These are phyloP conservation scores for Toxostoma redivivum DNA, from an alignment of 2,113 vertebrate species.

Conservation along the genomic window DNA sequence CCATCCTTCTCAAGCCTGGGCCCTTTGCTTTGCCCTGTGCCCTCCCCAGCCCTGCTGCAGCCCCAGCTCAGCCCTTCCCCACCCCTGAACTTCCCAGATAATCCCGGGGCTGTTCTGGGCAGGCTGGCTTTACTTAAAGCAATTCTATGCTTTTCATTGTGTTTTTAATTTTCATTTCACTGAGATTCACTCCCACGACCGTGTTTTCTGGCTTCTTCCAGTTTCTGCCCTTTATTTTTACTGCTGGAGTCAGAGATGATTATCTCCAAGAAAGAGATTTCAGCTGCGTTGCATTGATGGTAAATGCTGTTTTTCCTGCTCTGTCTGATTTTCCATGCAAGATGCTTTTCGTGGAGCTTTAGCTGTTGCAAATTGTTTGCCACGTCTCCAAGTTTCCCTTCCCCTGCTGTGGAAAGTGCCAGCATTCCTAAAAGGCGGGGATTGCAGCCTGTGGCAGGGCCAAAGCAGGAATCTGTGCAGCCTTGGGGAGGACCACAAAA, in stretches of 20 bases:
- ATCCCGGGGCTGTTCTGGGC: not conserved
- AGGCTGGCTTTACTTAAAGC: slow-evolving; percentile 6
- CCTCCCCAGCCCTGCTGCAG: not conserved
- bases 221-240: slow-evolving; percentile 41
- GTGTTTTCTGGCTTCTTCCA: slow-evolving; percentile 7
- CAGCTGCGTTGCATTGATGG: slow-evolving; percentile 7
- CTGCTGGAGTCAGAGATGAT: slow-evolving; percentile 34
- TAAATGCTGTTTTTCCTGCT: slow-evolving; percentile 20
- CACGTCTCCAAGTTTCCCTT: not conserved
- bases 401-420: not conserved
- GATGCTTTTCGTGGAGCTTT: not conserved
- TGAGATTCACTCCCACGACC: not conserved
- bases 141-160: not conserved
- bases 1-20: not conserved
- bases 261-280: slow-evolving; percentile 29
- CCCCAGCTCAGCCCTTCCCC: not conserved
- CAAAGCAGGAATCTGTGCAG: not conserved
- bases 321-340: slow-evolving; percentile 42
- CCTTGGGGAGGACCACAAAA: not conserved
- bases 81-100: not conserved
- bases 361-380: not conserved
- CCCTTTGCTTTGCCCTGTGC: not conserved
- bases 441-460: not conserved
- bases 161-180: slow-evolving; percentile 34
- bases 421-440: not conserved